A percentile compares a stretch with the other conserved stretches of the same genome.
These are phyloP conservation scores for Calvadosia cruxmelitensis DNA, from an alignment of 30 jellyfish, hydroid and myxozoan species.

Conservation along the genomic window DNA sequence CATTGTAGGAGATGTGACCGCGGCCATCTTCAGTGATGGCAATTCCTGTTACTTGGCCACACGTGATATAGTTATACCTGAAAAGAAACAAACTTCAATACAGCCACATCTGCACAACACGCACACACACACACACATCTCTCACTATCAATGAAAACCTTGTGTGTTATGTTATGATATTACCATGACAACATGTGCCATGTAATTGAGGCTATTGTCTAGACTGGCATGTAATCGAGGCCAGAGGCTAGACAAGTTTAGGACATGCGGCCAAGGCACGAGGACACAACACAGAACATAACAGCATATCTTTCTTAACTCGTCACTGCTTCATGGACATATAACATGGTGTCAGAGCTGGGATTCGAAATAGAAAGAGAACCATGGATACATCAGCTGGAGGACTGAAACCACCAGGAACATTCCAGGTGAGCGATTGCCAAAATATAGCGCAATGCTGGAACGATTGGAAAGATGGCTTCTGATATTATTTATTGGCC, in stretches of 20 bases:
- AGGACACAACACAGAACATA: too few species aligned
- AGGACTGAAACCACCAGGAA: neutral
- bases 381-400: neutral
- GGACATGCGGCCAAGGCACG: too few species aligned
- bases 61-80: constrained; percentile 59
- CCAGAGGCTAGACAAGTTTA: too few species aligned
- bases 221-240: too few species aligned
- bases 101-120: too few species aligned
- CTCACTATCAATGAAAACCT: too few species aligned
- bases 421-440: neutral
- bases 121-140: too few species aligned
- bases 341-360: neutral
- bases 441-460: neutral
- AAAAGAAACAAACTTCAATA: neutral
- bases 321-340: neutral
- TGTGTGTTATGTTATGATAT: too few species aligned
- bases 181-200: too few species aligned
- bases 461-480: neutral
- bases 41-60: constrained; percentile 78
- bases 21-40: constrained; percentile 82
- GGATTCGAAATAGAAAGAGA: too few species aligned
- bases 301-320: too few species aligned
- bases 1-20: constrained; percentile 71
- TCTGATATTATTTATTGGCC: neutral
- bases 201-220: too few species aligned